Evolutionary conservation across 2,113 vertebrate genomes (phyloP).

Genomic region (Apodemus speciosus): DNA sequence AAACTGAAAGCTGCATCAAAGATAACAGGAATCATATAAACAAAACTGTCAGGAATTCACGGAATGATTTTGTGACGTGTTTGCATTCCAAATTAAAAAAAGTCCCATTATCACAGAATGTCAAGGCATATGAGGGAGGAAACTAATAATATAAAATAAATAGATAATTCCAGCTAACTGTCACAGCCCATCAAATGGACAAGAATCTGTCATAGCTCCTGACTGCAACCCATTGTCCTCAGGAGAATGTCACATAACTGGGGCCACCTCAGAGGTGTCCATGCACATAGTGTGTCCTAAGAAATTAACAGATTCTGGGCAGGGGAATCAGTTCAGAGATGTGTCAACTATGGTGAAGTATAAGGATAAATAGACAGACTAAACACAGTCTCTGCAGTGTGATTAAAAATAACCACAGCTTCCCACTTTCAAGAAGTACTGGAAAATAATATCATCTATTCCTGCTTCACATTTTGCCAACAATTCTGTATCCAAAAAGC

Average conservation of each 20-base stretch:
- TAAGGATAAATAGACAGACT: constrained; percentile 28
- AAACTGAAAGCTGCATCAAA: constrained; percentile 66
- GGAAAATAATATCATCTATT: not conserved
- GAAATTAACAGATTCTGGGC: not conserved
- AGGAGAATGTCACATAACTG: not conserved
- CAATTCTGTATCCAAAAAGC: not conserved
- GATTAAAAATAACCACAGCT: constrained; percentile 35
- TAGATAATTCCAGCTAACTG: constrained; percentile 5
- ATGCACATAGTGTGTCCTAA: not conserved
- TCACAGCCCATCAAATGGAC: not conserved
- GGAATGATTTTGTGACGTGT: constrained; percentile 47
- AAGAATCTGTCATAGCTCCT: not conserved
- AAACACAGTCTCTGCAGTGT: not conserved
- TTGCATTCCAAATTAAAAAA: not conserved
- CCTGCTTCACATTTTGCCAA: constrained; percentile 28
- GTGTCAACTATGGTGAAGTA: not conserved
- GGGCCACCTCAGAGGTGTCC: not conserved
- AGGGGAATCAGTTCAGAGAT: not conserved
- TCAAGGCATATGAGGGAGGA: not conserved
- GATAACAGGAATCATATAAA: constrained; percentile 50
- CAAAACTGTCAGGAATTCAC: constrained; percentile 69
- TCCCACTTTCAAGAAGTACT: constrained; percentile 38
- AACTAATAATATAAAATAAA: constrained; percentile 36
- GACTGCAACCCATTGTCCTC: not conserved
- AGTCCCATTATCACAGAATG: constrained; percentile 35